Conservation (phyloP, 1,140 invertebrate species). For the Gonatopus flavifemur region DNA sequence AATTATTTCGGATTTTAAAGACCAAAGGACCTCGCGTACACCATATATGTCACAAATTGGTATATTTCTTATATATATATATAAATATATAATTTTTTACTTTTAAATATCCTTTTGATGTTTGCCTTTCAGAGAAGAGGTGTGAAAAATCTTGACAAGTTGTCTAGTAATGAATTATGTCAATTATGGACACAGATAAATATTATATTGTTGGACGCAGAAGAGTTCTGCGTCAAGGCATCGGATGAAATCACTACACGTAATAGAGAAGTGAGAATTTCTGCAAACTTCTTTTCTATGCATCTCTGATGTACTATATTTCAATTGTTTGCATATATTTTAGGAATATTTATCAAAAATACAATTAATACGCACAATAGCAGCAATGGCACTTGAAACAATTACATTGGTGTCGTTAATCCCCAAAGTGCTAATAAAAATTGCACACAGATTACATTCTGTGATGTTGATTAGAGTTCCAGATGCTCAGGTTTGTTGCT, state of each 20-base stretch:
- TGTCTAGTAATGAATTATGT: conserved; percentile 17
- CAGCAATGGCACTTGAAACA: conserved; percentile 17
- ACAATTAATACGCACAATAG: conserved; percentile 11
- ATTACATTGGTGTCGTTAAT: conserved; percentile 9
- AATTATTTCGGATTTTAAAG: conserved; percentile 16
- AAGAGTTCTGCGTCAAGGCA: conserved; percentile 4
- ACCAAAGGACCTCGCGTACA: background rate
- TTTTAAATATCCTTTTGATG: background rate
- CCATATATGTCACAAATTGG: conserved; percentile 21
- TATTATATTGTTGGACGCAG: conserved; percentile 8
- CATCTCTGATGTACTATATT: background rate
- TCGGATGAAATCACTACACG: background rate
- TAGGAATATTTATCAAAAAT: conserved; percentile 2
- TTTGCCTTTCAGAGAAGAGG: conserved; percentile 9
- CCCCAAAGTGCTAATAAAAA: conserved; percentile 15
- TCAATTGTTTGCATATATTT: conserved; percentile 5
- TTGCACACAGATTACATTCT: conserved; percentile 16
- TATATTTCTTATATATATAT: conserved; percentile 1
- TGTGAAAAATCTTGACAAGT: conserved; percentile 8
- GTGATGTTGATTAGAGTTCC: conserved; percentile 7
- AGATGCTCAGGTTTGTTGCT: conserved; percentile 9
- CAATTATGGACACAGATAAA: conserved; percentile 18
- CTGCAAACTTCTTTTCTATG: background rate
- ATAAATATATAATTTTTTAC: background rate
- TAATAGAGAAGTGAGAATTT: conserved; percentile 4